These are phyloP conservation scores for Acrocera orbiculus DNA, from an alignment of 2,888 invertebrate species.

Conservation along the genomic window DNA sequence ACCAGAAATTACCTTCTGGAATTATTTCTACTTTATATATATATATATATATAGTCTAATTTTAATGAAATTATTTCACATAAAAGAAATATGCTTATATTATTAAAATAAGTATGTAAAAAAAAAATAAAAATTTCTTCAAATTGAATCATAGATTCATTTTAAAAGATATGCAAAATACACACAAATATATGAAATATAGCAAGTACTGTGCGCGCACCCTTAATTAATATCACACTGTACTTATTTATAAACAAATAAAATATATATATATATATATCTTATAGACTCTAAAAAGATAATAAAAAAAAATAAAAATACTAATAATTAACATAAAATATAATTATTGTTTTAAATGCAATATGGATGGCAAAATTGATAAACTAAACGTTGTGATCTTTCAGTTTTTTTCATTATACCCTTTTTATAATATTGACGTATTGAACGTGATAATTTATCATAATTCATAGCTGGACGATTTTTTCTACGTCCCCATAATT, in stretches of 20 bases:
- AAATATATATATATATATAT: no score
- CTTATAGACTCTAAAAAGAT: no score
- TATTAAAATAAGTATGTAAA: no score
- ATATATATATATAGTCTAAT: not conserved
- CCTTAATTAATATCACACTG: not conserved
- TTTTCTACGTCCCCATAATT: conserved; percentile 94
- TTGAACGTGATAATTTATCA: conserved; percentile 93
- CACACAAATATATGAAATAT: no score
- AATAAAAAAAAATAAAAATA: conserved; percentile 1
- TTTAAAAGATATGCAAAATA: no score
- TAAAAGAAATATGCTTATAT: no score
- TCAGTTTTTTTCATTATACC: conserved; percentile 99
- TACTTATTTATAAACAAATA: no score
- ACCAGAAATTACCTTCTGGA: conserved; percentile 10
- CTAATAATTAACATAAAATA: conserved; percentile 1
- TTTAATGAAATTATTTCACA: no score
- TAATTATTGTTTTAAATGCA: conserved; percentile 39
- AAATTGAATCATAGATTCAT: no score
- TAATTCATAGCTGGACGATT: conserved; percentile 99
- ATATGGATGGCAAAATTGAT: conserved; percentile 96
- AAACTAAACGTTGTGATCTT: conserved; percentile 91
- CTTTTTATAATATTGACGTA: conserved; percentile 98
- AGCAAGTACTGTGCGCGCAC: no score
- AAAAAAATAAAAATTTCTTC: no score
- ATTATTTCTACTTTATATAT: not conserved